Percentiles rank a stretch among this genome's conserved stretches.
Conservation (phyloP, 1,140 invertebrate genomes). For the Euglossa dilemma region DNA sequence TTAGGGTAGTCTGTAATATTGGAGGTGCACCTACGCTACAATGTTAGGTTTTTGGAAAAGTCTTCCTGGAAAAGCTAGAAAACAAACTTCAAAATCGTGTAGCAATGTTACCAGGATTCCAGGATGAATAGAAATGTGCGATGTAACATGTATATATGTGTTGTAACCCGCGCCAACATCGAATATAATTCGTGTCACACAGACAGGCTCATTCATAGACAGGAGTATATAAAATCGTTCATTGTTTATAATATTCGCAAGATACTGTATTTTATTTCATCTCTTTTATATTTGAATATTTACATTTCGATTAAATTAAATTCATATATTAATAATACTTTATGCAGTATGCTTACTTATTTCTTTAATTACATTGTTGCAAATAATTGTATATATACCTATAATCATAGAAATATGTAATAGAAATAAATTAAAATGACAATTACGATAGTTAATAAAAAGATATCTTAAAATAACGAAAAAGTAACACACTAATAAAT, state of each 20-base stretch:
- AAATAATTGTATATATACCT: too few species aligned
- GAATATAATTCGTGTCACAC: background rate
- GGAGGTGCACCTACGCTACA: background rate
- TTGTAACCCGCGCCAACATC: background rate
- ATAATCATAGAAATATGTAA: too few species aligned
- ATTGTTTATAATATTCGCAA: background rate
- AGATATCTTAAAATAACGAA: background rate
- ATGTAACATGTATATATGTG: background rate
- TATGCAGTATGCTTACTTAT: too few species aligned
- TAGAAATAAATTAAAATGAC: background rate
- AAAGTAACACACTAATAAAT: background rate
- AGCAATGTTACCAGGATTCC: conserved; percentile 5
- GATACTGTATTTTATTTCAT: background rate
- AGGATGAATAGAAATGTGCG: background rate
- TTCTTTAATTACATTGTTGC: too few species aligned
- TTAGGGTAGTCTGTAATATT: background rate
- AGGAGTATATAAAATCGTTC: background rate
- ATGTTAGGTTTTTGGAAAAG: background rate
- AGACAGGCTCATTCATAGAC: background rate
- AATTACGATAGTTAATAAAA: background rate
- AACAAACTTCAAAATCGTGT: background rate
- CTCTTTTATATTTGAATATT: background rate
- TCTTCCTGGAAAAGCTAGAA: background rate
- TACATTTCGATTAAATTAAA: too few species aligned
- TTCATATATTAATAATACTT: too few species aligned